These are phyloP conservation scores for Porphyrio hochstetteri DNA, from an alignment of 2,113 vertebrate species.

Conservation along the genomic window DNA sequence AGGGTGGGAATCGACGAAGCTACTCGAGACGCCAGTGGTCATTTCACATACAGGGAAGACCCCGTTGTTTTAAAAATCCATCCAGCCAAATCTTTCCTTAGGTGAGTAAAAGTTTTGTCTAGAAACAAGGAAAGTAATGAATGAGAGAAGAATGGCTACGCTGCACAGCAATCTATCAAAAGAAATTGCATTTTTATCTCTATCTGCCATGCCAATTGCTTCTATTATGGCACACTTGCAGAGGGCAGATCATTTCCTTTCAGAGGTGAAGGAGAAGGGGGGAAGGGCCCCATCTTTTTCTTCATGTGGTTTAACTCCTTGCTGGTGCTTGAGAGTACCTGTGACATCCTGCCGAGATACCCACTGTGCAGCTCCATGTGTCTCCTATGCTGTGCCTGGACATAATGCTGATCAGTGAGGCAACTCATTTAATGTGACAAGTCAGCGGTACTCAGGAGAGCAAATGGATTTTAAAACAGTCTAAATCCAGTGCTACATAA, in stretches of 20 bases:
- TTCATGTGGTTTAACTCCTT: conserved; percentile 9
- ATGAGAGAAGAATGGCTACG: neutral
- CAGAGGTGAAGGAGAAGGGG: conserved; percentile 37
- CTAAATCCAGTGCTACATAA: conserved; percentile 51
- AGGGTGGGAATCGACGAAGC: conserved; percentile 87
- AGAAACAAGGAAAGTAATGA: conserved; percentile 6
- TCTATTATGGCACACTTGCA: conserved; percentile 42
- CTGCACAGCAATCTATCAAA: conserved; percentile 13
- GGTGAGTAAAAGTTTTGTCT: conserved; percentile 75
- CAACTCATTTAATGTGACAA: conserved; percentile 50
- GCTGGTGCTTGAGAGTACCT: neutral
- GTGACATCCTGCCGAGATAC: conserved; percentile 18
- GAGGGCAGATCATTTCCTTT: conserved; percentile 44
- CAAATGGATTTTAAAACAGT: conserved; percentile 56
- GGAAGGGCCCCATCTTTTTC: neutral
- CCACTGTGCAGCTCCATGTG: neutral
- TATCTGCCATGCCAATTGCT: conserved; percentile 10
- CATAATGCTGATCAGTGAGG: conserved; percentile 28
- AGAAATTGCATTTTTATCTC: conserved; percentile 57
- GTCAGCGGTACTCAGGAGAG: neutral
- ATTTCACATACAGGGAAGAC: conserved; percentile 89
- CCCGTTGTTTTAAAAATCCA: conserved; percentile 88
- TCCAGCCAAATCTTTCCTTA: conserved; percentile 92
- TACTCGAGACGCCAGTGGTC: conserved; percentile 53
- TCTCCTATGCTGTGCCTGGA: neutral